Evolutionary conservation across 2,113 vertebrate species (phyloP).

Genomic region (Thryonomys swinderianus): DNA sequence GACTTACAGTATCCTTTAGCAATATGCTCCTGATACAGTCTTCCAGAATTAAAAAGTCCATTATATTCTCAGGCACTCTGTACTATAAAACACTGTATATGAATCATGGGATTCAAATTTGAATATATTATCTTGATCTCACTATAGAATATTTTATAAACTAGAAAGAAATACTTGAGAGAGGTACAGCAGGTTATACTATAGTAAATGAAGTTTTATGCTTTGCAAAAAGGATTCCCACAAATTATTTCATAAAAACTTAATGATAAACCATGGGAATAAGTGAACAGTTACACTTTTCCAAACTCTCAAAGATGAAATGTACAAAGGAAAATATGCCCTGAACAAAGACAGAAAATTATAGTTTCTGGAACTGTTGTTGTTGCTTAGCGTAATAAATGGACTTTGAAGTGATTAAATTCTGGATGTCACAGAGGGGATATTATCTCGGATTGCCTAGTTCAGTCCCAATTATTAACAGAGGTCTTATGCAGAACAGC

Average conservation of each 20-base stretch:
- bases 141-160: neutral
- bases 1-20: constrained; percentile 12
- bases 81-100: neutral
- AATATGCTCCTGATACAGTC: neutral
- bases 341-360: neutral
- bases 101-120: constrained; percentile 24
- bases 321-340: neutral
- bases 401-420: neutral
- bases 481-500: neutral
- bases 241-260: neutral
- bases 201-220: neutral
- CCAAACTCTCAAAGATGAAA: neutral
- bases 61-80: neutral
- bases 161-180: neutral
- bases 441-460: neutral
- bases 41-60: neutral
- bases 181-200: neutral
- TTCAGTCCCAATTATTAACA: neutral
- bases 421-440: neutral
- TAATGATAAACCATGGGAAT: neutral
- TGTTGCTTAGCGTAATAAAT: neutral
- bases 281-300: neutral
- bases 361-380: neutral
- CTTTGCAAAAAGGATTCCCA: neutral
- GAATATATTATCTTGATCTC: constrained; percentile 32